These are phyloP conservation scores for Cryptocephalus primarius DNA, from an alignment of 2,888 invertebrate species.

Conservation along the genomic window DNA sequence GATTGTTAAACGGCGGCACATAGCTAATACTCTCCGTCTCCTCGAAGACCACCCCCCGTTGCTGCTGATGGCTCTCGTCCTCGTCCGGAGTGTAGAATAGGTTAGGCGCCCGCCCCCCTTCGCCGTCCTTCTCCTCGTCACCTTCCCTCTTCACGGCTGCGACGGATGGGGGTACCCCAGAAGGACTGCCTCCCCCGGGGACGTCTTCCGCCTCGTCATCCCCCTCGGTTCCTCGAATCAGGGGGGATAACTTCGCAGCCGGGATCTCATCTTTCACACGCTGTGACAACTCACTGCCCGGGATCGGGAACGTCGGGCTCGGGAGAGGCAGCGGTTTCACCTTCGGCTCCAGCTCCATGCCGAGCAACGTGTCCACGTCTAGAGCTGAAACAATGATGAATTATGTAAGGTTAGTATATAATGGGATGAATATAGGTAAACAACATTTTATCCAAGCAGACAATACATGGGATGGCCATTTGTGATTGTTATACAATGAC, in stretches of 20 bases:
- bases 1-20: conserved; percentile 38
- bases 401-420: background rate
- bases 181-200: conserved; percentile 1
- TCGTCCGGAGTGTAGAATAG: conserved; percentile 31
- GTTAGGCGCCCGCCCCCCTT: background rate
- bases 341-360: conserved; percentile 27
- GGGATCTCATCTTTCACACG: background rate
- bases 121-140: conserved; percentile 2
- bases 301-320: conserved; percentile 29
- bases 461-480: too few species aligned
- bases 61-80: conserved; percentile 16
- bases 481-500: too few species aligned
- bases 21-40: conserved; percentile 27
- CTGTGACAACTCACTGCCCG: conserved; percentile 21
- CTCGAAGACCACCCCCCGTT: conserved; percentile 13
- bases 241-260: background rate
- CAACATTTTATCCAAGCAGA: too few species aligned
- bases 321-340: conserved; percentile 22
- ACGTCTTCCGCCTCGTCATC: background rate
- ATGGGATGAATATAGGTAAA: too few species aligned
- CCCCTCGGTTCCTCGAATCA: background rate
- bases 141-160: conserved; percentile 1
- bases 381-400: conserved; percentile 21
- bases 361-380: conserved; percentile 30
- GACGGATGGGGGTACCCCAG: conserved; percentile 1